These are phyloP conservation scores for Camelus dromedarius DNA, from an alignment of 2,113 vertebrate genomes.

Conservation along the genomic window DNA sequence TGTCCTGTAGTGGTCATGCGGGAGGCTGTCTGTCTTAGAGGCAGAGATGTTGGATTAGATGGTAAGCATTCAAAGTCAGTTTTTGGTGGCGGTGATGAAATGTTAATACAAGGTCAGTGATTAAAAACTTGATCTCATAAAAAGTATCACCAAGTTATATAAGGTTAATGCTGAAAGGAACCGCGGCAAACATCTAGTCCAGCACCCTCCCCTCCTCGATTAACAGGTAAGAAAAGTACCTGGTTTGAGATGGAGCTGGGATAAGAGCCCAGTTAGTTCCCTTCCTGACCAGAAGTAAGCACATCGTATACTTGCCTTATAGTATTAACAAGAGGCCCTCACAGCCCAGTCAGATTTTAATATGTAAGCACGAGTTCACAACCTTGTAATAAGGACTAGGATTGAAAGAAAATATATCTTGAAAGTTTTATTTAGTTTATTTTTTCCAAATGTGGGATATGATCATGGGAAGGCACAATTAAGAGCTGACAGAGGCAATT, in stretches of 20 bases:
- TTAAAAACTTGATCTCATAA: neutral
- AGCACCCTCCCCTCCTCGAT: neutral
- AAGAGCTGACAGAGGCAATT: neutral
- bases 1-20: neutral
- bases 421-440: conserved; percentile 21
- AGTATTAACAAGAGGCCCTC: conserved; percentile 57
- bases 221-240: conserved; percentile 11
- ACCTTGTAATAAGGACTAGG: neutral
- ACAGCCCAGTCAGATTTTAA: conserved; percentile 31
- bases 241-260: neutral
- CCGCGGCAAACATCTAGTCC: neutral
- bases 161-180: neutral
- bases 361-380: conserved; percentile 44
- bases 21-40: neutral
- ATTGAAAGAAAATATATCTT: neutral
- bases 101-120: neutral
- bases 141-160: neutral
- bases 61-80: neutral
- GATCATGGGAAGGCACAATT: neutral
- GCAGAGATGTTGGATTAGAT: too few species aligned
- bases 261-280: conserved; percentile 54
- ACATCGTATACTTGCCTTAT: neutral
- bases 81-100: neutral
- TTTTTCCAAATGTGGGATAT: neutral
- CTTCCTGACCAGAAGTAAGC: conserved; percentile 65